Conservation (phyloP, 2,888 invertebrate genomes). For the Cremastobaeus sp. region DNA sequence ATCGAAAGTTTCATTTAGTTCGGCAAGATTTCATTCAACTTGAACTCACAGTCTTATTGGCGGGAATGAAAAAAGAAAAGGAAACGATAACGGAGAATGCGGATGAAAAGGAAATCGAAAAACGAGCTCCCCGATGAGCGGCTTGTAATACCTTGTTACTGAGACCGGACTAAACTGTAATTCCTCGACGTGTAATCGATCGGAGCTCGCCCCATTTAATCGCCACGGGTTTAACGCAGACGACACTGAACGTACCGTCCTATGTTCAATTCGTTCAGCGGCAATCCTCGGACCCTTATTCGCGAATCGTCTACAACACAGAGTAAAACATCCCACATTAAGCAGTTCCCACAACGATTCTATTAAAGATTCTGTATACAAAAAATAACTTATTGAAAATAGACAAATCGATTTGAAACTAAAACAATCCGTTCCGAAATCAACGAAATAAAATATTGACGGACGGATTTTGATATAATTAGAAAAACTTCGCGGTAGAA, state of each 20-base stretch:
- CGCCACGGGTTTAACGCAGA: slow-evolving; percentile 42
- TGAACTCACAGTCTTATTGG: slow-evolving; percentile 10
- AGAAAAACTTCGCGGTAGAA: no score
- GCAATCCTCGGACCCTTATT: slow-evolving; percentile 20
- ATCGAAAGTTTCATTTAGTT: slow-evolving; percentile 21
- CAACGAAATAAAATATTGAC: neutral
- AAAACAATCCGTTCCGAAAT: no score
- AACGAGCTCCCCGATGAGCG: slow-evolving; percentile 28
- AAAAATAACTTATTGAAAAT: no score
- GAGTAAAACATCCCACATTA: slow-evolving; percentile 20
- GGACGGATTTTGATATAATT: neutral
- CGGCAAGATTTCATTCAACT: slow-evolving; percentile 31
- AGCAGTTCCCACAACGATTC: slow-evolving; percentile 1
- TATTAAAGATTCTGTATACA: no score
- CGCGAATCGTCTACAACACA: slow-evolving; percentile 22
- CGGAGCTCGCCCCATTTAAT: slow-evolving; percentile 51
- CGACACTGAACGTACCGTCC: slow-evolving; percentile 40
- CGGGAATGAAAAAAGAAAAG: neutral
- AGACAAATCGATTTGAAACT: no score
- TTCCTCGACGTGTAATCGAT: slow-evolving; percentile 46
- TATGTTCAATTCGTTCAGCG: slow-evolving; percentile 3
- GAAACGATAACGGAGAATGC: slow-evolving; percentile 1
- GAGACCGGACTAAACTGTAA: slow-evolving; percentile 21
- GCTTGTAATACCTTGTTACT: slow-evolving; percentile 43
- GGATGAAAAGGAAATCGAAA: slow-evolving; percentile 24